phyloP scores from a whole-genome alignment of 2,888 invertebrate species.

The Marasmarcha lunaedactyla region DNA sequence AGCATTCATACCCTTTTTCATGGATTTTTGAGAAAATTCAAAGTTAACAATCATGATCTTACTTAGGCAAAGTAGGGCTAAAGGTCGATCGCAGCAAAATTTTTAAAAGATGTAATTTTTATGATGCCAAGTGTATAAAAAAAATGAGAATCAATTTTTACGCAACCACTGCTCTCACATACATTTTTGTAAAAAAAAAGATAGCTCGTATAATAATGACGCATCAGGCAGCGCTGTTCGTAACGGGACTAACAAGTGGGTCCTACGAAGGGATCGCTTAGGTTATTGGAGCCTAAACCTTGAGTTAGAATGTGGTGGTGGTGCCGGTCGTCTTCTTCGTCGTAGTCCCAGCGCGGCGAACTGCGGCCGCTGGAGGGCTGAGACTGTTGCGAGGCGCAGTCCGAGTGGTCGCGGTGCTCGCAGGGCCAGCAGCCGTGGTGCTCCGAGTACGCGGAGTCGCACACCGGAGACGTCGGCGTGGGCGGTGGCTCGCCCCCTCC shows the following conservation, averaged over 20 bases:
- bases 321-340: slow-evolving; percentile 52
- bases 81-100: too few relatives aligned
- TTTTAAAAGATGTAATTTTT: too few relatives aligned
- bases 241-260: slow-evolving; percentile 14
- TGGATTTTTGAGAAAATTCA: too few relatives aligned
- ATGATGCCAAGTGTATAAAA: too few relatives aligned
- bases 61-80: too few relatives aligned
- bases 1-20: too few relatives aligned
- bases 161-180: slow-evolving; percentile 59
- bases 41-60: too few relatives aligned
- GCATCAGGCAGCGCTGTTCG: slow-evolving; percentile 49
- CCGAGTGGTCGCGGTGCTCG: slow-evolving; percentile 38
- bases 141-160: slow-evolving; percentile 10
- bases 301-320: slow-evolving; percentile 51
- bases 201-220: slow-evolving; percentile 9
- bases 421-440: slow-evolving; percentile 63
- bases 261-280: slow-evolving; percentile 16
- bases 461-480: slow-evolving; percentile 59
- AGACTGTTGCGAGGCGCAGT: slow-evolving; percentile 43
- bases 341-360: slow-evolving; percentile 57
- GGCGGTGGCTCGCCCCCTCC: slow-evolving; percentile 60
- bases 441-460: slow-evolving; percentile 63
- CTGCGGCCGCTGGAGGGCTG: slow-evolving; percentile 56
- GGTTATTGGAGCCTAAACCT: slow-evolving; percentile 44
- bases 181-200: slow-evolving; percentile 8